Conservation (phyloP, 2,797 vertebrate species). For the Sus cebifrons region DNA sequence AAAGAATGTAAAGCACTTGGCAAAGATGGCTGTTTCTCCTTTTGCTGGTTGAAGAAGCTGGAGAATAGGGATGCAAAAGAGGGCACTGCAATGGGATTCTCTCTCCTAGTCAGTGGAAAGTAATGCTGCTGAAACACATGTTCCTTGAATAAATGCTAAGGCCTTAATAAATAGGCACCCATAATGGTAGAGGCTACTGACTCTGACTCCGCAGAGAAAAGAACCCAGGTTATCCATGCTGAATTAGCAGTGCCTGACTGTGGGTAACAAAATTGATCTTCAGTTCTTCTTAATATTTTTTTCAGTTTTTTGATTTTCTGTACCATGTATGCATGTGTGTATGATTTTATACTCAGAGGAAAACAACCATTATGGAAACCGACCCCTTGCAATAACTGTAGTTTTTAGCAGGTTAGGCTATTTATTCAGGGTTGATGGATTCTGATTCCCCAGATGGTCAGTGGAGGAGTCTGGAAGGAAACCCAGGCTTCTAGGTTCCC, state of each 20-base stretch:
- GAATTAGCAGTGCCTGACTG: not conserved
- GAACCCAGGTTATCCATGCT: not conserved
- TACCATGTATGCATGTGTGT: not conserved
- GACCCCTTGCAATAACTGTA: not conserved
- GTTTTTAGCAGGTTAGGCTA: not conserved
- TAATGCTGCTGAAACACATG: not conserved
- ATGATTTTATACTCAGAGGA: not conserved
- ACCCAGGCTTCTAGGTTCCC: not conserved
- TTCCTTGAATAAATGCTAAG: not conserved
- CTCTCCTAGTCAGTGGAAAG: not conserved
- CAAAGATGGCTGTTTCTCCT: not conserved
- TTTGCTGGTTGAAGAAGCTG: not conserved
- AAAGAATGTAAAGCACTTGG: not conserved
- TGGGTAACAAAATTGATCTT: not conserved
- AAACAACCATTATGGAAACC: not conserved
- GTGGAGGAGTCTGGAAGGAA: not conserved
- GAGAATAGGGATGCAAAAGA: not conserved
- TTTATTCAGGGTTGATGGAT: not conserved
- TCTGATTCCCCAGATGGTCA: not conserved
- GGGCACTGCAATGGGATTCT: no score
- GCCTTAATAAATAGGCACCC: not conserved
- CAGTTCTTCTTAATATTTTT: not conserved
- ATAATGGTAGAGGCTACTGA: no score
- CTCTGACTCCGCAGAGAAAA: not conserved
- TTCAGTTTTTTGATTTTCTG: not conserved